A percentile compares a stretch with the other conserved stretches of the same genome.
These are phyloP conservation scores for Oceanites oceanicus DNA, from an alignment of 2,113 vertebrate genomes.

Conservation along the genomic window DNA sequence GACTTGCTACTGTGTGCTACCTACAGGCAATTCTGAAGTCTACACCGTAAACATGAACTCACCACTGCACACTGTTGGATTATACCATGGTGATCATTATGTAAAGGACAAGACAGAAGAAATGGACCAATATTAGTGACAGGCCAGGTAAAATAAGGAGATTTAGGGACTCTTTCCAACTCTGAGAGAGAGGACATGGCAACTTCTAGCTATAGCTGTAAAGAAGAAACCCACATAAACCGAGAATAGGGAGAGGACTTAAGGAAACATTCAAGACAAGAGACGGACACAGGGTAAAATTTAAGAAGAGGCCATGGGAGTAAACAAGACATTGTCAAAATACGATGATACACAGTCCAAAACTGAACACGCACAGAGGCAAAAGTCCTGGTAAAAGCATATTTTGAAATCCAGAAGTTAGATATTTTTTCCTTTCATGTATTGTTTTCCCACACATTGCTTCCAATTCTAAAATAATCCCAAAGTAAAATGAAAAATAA, in stretches of 20 bases:
- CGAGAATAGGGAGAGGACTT: background rate
- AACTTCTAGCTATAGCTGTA: background rate
- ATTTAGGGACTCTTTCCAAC: background rate
- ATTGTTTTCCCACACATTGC: conserved; percentile 64
- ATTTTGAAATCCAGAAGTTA: background rate
- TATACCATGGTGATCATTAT: background rate
- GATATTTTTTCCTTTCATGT: conserved; percentile 5
- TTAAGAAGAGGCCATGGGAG: background rate
- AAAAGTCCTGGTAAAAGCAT: background rate
- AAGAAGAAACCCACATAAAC: background rate
- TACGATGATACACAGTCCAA: background rate
- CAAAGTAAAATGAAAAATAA: conserved; percentile 59
- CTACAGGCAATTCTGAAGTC: background rate
- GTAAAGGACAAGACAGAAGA: background rate
- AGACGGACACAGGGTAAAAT: background rate
- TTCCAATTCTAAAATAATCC: conserved; percentile 72
- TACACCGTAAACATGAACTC: background rate
- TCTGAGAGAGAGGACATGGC: background rate
- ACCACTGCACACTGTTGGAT: background rate
- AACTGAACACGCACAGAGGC: rapidly evolving
- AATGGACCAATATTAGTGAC: background rate
- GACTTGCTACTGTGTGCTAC: background rate
- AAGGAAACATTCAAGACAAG: background rate
- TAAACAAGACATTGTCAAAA: background rate
- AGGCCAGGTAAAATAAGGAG: background rate